Evolutionary conservation across 2,888 invertebrate genomes (phyloP), one percentile per base, ranked within the genome.

Genomic region (Thecocarcelia acutangulata): DNA sequence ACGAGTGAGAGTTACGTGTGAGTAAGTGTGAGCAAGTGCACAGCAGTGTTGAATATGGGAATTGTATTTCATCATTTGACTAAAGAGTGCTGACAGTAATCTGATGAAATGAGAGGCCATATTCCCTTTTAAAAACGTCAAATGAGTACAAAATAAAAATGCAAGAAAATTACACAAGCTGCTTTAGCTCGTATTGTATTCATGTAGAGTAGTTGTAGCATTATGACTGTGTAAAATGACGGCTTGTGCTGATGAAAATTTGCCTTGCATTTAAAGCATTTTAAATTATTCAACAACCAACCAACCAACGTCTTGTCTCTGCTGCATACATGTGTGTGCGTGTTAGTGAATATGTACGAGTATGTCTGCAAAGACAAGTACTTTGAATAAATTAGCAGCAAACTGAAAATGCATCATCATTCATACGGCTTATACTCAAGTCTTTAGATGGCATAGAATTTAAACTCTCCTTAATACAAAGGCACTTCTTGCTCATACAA

Each of bases 71-170:
- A 70, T 82, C 78, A 82, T 78, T 78, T 74, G 69, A 52, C 73
- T 59, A 70, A 75, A 74, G 66, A 77, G 83, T 77, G 83, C 81
- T 84, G 84, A 84, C 88, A 85, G 86, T 85, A 87, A 88, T 87
- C 88, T 83, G 83, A 82, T 82, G 82, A 78, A 82, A 78, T 82
- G 78, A 78, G 82, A 82, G 82, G 82, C 82, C 78, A 77, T 79
- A 79, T 82, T 82, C 78, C 82, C 78, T 75, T 78, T 77, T 79
- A 68, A 79, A 83, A 75, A 79, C 70, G 82, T 68, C 82, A 79
- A 79, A 68, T 63, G 56, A 73, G 66, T 58, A 40, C 24, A 33
- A 42, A 58, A 21, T 21, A 59, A 17, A 15, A 48, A 44, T 15
- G n/a, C 24, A 66, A 58, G 42, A 56, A 73, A 59, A 73, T 73